Evolutionary conservation across 2,888 invertebrate species (phyloP).

Genomic region (Acanthosepion esculentum): DNA sequence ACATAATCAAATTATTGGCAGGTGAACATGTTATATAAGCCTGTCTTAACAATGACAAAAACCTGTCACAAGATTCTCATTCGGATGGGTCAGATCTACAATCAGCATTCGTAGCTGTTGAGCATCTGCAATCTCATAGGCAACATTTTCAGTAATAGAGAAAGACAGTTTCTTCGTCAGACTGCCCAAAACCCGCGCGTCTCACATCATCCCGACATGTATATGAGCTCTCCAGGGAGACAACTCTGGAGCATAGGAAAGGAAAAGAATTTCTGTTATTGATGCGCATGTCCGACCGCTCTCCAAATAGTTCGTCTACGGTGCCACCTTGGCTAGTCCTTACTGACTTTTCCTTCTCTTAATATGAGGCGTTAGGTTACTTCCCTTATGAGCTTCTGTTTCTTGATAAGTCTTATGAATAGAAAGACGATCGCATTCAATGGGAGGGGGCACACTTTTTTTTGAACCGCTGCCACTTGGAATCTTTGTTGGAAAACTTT

Average conservation of each 20-base stretch:
- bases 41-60: background rate
- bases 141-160: background rate
- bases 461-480: slow-evolving; percentile 2
- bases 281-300: background rate
- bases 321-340: background rate
- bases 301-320: background rate
- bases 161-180: background rate
- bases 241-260: background rate
- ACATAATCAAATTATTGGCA: background rate
- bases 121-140: background rate
- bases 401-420: background rate
- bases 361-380: background rate
- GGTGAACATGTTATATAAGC: background rate
- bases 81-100: background rate
- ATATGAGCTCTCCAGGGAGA: background rate
- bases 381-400: background rate
- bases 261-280: background rate
- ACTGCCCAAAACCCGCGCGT: background rate
- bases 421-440: background rate
- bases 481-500: background rate
- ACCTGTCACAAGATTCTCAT: background rate
- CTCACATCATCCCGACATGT: background rate
- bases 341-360: background rate
- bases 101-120: background rate
- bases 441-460: background rate